phyloP scores from a whole-genome alignment of 2,113 vertebrate genomes.

The Pelecanoides urinatrix region DNA sequence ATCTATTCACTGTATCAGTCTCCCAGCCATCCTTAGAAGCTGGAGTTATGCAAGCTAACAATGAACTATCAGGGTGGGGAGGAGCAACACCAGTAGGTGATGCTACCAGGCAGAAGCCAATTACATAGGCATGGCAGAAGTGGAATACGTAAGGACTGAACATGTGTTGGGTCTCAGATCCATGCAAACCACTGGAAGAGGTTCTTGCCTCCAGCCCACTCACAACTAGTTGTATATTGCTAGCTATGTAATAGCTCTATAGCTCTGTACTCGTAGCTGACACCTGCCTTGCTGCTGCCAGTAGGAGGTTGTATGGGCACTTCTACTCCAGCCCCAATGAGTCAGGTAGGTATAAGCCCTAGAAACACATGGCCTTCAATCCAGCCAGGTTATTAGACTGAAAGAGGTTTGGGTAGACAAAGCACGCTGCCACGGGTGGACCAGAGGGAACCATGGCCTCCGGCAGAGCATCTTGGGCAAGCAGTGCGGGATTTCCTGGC shows the following conservation, averaged over 20 bases:
- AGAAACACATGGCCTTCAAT: not conserved
- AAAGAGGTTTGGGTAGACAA: not conserved
- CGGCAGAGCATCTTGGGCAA: not conserved
- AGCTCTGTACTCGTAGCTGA: not conserved
- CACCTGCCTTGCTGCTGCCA: not conserved
- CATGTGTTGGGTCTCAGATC: not conserved
- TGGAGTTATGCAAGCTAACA: conserved; percentile 12
- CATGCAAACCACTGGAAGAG: not conserved
- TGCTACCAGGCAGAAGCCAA: not conserved
- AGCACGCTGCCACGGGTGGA: fast-evolving
- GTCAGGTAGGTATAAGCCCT: not conserved
- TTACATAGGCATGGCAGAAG: not conserved
- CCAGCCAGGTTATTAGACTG: not conserved
- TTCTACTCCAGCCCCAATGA: not conserved
- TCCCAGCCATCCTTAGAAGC: not conserved
- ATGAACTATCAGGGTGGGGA: not conserved
- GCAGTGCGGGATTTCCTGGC: not conserved
- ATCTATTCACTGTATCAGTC: conserved; percentile 29
- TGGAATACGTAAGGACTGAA: not conserved
- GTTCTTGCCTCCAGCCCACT: not conserved
- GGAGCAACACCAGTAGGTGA: not conserved
- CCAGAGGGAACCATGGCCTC: not conserved
- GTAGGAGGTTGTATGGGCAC: not conserved
- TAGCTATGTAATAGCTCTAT: not conserved
- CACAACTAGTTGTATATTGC: too few species aligned